A percentile compares a stretch with the other conserved stretches of the same genome.
phyloP scores from a whole-genome alignment of 2,888 invertebrate genomes.

The Sphaeridia pumilis region DNA sequence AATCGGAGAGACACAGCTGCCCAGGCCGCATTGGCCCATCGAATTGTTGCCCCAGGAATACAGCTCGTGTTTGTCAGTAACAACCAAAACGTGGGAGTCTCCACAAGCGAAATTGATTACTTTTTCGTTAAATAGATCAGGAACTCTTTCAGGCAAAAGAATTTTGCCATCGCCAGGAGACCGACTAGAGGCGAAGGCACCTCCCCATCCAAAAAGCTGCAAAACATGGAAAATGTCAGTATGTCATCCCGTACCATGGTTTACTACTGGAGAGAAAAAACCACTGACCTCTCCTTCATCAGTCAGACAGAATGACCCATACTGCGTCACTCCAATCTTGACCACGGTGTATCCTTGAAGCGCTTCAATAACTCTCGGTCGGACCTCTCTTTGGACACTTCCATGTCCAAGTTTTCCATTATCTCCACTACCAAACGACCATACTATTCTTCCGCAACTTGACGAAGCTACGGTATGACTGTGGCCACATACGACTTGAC shows the following conservation, averaged over 20 bases:
- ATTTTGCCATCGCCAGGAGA: conserved; percentile 48
- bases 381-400: conserved; percentile 44
- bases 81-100: conserved; percentile 51
- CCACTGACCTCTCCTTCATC: conserved; percentile 42
- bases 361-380: conserved; percentile 50
- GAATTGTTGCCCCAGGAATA: conserved; percentile 46
- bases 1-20: conserved; percentile 49
- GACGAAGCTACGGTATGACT: conserved; percentile 47
- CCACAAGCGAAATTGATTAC: conserved; percentile 51
- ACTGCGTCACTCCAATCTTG: conserved; percentile 48
- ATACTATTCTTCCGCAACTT: conserved; percentile 46
- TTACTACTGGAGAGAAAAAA: too few species aligned
- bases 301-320: conserved; percentile 47
- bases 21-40: conserved; percentile 53
- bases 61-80: conserved; percentile 46
- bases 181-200: conserved; percentile 49
- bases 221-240: conserved; percentile 6
- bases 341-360: conserved; percentile 47
- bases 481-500: conserved; percentile 48
- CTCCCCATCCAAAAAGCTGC: conserved; percentile 52
- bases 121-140: conserved; percentile 45
- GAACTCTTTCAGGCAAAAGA: conserved; percentile 46
- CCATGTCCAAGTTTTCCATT: conserved; percentile 47
- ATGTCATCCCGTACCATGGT: too few species aligned
- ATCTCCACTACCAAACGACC: conserved; percentile 50